Base-by-base conservation (phyloP, 1,140 invertebrate species). In the Planococcus citri region DNA sequence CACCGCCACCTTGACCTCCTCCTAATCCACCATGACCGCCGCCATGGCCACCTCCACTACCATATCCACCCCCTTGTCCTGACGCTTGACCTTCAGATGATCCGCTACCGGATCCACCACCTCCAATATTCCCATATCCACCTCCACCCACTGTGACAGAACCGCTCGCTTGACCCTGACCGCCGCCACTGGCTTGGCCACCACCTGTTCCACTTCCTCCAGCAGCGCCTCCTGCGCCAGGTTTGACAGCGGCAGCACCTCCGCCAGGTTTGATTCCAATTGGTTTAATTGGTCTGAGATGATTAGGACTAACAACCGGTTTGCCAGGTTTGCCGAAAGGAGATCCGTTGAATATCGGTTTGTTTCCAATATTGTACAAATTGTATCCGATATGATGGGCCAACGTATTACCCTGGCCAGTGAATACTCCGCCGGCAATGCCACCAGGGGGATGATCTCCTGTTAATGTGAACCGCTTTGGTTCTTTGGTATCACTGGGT, bases 321-420 rank as follows among this genome's bases (percentile, higher is more conserved):
- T 70, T 70, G 10, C 29, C 37, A 9, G 27, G 27, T 37, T 37
- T 38, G 12, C 68, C 68, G 17, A 68, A 68, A 29, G 38, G 69
- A n/a, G 41, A 57, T 41, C 69, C 29, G 41, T 58, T 27, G 33
- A 41, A 21, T 57, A 58, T 21, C 17, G 69, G 25, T 57, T 69
- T 58, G n/a, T 33, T 27, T 6, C 37, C 24, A 22, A 69, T 51
- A n/a, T 69, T 38, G 25, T 69, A 69, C 24, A 60, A 33, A 33
- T 51, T 64, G 22, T 70, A 14, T 6, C 69, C 51, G 4, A 41
- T n/a, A 60, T 60, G 20, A 60, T 57, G 29, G 22, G 57, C 51
- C 10, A 70, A 22, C 8, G 20, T 60, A 20, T 60, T 27, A 20
- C 37, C 27, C 10, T 14, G 6, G 38, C 69, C 68, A 8, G 38